Conservation (phyloP, 2,888 invertebrate species). For the Xestia xanthographa region DNA sequence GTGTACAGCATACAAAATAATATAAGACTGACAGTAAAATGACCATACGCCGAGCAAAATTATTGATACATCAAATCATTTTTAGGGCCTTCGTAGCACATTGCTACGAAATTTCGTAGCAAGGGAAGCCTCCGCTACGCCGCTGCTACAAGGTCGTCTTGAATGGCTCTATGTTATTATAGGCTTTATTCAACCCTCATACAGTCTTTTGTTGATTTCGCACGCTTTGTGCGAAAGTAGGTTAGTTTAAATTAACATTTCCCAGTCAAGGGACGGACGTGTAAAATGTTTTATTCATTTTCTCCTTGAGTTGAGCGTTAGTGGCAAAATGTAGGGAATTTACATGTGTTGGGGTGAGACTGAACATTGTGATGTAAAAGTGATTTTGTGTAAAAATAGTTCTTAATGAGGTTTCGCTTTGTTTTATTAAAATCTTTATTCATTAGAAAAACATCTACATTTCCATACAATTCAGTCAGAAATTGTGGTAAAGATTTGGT, state of each 20-base stretch:
- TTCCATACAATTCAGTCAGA: background rate
- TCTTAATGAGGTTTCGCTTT: constrained; percentile 1
- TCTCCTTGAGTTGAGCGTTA: constrained; percentile 19
- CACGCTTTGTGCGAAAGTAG: constrained; percentile 83
- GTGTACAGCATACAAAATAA: background rate
- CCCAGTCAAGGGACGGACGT: constrained; percentile 55
- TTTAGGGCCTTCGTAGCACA: constrained; percentile 57
- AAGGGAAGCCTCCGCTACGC: constrained; percentile 60
- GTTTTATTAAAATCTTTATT: background rate
- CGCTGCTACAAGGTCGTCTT: constrained; percentile 75
- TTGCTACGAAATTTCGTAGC: constrained; percentile 73
- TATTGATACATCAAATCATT: background rate
- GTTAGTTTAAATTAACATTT: constrained; percentile 78
- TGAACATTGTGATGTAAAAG: constrained; percentile 1
- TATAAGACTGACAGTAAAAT: background rate
- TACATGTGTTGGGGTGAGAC: constrained; percentile 3
- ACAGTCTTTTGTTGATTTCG: constrained; percentile 79
- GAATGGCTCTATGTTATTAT: constrained; percentile 75
- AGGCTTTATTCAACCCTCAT: constrained; percentile 79
- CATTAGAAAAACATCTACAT: background rate
- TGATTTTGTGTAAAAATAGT: constrained; percentile 2
- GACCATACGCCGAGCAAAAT: background rate
- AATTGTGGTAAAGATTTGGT: background rate
- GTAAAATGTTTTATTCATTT: constrained; percentile 66
- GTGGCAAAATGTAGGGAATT: constrained; percentile 24